These are phyloP conservation scores for Muntiacus reevesi DNA, from an alignment of 2,113 vertebrate species.

Conservation along the genomic window DNA sequence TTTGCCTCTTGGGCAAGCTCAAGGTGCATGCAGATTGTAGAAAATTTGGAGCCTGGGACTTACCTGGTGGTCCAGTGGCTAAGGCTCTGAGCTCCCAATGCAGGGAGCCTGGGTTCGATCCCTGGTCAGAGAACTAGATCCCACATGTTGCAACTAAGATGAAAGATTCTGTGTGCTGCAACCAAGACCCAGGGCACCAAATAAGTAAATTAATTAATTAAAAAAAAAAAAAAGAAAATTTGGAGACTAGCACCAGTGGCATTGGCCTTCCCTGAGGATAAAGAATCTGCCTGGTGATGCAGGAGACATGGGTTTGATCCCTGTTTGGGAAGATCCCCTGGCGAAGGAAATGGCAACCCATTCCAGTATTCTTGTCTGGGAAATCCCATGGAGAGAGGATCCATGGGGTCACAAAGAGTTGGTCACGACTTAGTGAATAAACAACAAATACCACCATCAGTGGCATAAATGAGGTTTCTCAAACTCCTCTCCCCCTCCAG, in stretches of 20 bases:
- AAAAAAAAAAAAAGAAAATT: conserved; percentile 15
- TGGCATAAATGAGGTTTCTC: conserved; percentile 66
- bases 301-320: neutral
- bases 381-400: neutral
- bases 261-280: neutral
- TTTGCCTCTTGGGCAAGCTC: neutral
- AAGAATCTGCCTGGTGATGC: neutral
- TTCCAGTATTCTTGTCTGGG: neutral
- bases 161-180: neutral
- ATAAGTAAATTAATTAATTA: neutral
- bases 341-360: neutral
- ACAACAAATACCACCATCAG: neutral
- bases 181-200: neutral
- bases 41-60: conserved; percentile 51
- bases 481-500: conserved; percentile 72
- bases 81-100: neutral
- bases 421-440: neutral
- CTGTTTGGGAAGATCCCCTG: neutral
- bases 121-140: neutral
- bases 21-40: neutral
- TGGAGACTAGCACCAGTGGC: neutral
- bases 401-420: neutral
- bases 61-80: neutral
- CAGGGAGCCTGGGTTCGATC: neutral
- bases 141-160: neutral